Evolutionary conservation across 2,113 vertebrate species (phyloP), one percentile per base, ranked within the genome.

Genomic region (Prunella fulvescens): DNA sequence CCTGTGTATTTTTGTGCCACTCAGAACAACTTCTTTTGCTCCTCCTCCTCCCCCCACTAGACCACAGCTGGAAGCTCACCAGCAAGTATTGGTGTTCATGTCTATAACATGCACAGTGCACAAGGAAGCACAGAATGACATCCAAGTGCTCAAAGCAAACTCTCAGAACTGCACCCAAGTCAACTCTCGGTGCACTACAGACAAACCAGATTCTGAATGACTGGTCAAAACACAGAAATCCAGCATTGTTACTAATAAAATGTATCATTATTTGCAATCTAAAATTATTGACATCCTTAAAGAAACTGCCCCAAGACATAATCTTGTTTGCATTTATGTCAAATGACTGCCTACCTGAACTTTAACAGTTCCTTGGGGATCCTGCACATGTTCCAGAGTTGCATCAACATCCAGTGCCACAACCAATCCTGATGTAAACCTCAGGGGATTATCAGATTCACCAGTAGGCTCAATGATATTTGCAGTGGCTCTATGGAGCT

Each of bases 391-490:
- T 80, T 99, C 99, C 71, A 99, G 95, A 4, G 98, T 99, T 17
- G 99, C 99, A 35, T 99, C 99, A 2, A 99, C 97, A 89, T 99
- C 99, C 66, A 99, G 95, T 3, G 99, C 99, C 86, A 99, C 98
- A 23, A 99, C 99, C 96, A 99, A 96, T 18, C 99, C 99, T 0
- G 99, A 98, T 0, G 99, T 99, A 96, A 99, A 99, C 58, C 98
- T 97, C 96, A 99, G 96, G 2, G 99, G 99, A 95, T 99, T 99
- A 92, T 99, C 99, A 0, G 99, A 99, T 93, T 99, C 99, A 7
- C 99, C 99, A 0, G 99, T 99, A 0, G 99, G 99, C 94, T 99
- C 99, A 7, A 99, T 99, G 95, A 99, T 99, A 69, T 98, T 98
- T 35, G 99, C 99, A 1, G 98, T 98, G 2, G 99, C 99, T 72